phyloP scores from a whole-genome alignment of 2,888 invertebrate genomes.

The Mesoligia furuncula region DNA sequence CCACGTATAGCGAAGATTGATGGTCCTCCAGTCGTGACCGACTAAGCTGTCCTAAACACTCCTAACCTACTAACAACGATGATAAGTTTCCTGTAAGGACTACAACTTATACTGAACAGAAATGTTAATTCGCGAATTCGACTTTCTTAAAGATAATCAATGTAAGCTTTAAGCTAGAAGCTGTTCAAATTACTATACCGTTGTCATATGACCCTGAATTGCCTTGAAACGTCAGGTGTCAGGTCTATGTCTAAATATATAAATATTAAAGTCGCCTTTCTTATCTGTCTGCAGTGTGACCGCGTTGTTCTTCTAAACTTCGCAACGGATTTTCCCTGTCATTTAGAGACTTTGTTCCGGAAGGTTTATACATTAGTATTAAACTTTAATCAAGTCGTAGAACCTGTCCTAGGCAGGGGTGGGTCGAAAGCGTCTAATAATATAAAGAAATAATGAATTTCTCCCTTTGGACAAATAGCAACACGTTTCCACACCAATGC shows the following conservation, averaged over 20 bases:
- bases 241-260: background rate
- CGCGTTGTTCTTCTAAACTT: background rate
- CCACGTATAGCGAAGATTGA: slow-evolving; percentile 53
- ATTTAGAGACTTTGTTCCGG: background rate
- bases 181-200: background rate
- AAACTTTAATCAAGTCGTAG: background rate
- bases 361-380: too few relatives aligned
- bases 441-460: background rate
- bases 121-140: background rate
- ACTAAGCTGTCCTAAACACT: slow-evolving; percentile 30
- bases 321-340: background rate
- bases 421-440: background rate
- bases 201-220: background rate
- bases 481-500: background rate
- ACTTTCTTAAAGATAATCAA: background rate
- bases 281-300: background rate
- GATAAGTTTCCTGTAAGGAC: slow-evolving; percentile 33
- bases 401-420: background rate
- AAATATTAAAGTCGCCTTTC: background rate
- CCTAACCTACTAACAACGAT: slow-evolving; percentile 42
- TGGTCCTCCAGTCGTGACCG: slow-evolving; percentile 39
- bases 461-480: background rate
- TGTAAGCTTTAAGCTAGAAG: background rate
- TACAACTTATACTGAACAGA: slow-evolving; percentile 14
- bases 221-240: background rate